Percentiles rank a stretch among this genome's conserved stretches.
Conservation (phyloP, 2,797 vertebrate genomes). For the Podargus strigoides region DNA sequence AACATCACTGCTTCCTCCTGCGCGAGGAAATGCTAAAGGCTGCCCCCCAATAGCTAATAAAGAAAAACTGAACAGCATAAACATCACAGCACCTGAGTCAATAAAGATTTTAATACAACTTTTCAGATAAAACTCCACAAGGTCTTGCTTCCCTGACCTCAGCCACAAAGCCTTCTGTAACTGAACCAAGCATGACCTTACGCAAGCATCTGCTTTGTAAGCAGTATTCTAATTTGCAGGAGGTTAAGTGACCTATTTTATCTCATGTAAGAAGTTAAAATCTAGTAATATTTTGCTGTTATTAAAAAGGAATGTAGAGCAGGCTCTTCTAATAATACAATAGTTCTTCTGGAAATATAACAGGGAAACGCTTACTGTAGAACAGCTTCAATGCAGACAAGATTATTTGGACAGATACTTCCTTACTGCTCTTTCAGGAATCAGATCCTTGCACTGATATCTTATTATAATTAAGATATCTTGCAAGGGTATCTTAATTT, state of each 20-base stretch:
- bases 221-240: not conserved
- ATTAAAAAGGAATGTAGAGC: not conserved
- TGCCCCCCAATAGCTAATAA: constrained; percentile 2
- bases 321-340: not conserved
- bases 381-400: not conserved
- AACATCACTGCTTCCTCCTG: not conserved
- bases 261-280: not conserved
- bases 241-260: not conserved
- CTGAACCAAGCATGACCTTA: constrained; percentile 16
- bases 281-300: not conserved
- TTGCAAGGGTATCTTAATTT: not conserved
- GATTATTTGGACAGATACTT: not conserved
- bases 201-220: constrained; percentile 6
- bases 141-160: constrained; percentile 7
- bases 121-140: constrained; percentile 32
- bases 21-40: not conserved
- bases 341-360: not conserved
- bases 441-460: not conserved
- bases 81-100: constrained; percentile 57
- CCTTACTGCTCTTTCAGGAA: not conserved
- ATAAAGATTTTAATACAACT: constrained; percentile 43
- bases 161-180: not conserved
- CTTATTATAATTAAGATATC: not conserved
- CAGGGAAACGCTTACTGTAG: not conserved
- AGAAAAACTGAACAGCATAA: constrained; percentile 32